Conservation (phyloP, 2,888 invertebrate species). For the Drosophila quasianomalipes region DNA sequence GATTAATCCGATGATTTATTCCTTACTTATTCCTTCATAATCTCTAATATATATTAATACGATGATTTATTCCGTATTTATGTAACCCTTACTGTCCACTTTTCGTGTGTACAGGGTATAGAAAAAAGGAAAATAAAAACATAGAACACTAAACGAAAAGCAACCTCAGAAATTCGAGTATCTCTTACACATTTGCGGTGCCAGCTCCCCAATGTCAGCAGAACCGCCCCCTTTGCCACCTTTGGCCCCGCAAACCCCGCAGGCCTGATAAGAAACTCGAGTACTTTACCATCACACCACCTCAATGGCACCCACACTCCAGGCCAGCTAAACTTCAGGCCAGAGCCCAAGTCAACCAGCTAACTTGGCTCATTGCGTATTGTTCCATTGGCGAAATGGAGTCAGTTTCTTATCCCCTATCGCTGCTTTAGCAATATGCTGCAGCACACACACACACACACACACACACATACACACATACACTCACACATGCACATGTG, state of each 20-base stretch:
- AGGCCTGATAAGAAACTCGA: slow-evolving; percentile 59
- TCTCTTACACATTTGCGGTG: slow-evolving; percentile 47
- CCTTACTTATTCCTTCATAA: not conserved
- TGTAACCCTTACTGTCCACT: not conserved
- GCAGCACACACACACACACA: not conserved
- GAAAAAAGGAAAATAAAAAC: slow-evolving; percentile 3
- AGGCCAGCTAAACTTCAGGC: slow-evolving; percentile 25
- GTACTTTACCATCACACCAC: slow-evolving; percentile 33
- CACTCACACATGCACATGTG: slow-evolving; percentile 32
- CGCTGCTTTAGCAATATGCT: not conserved
- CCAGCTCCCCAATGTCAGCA: slow-evolving; percentile 8
- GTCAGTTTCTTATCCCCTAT: slow-evolving; percentile 3
- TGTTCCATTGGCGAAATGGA: slow-evolving; percentile 49
- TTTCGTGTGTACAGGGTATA: not conserved
- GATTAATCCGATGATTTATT: no score
- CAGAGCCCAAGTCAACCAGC: slow-evolving; percentile 31
- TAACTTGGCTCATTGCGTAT: slow-evolving; percentile 43
- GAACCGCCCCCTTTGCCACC: not conserved
- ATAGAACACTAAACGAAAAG: slow-evolving; percentile 10
- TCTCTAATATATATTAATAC: not conserved
- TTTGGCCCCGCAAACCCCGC: slow-evolving; percentile 5
- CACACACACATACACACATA: not conserved
- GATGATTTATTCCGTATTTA: not conserved
- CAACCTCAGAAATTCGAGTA: slow-evolving; percentile 46
- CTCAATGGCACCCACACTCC: slow-evolving; percentile 21